phyloP scores from a whole-genome alignment of 92 coral and sea anemone genomes.

The Palythoa caribaeorum region DNA sequence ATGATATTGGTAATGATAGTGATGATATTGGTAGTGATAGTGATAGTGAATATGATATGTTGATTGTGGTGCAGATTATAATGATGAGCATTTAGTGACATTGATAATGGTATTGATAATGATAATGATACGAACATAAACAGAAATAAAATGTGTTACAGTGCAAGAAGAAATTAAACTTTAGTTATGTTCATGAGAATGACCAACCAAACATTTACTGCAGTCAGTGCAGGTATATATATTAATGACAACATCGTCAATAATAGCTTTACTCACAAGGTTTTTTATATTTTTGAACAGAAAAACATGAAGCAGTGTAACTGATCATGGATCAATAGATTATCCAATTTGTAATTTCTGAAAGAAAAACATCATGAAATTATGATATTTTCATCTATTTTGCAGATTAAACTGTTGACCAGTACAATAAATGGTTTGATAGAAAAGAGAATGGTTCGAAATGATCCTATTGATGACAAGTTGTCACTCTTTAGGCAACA shows the following conservation, averaged over 20 bases:
- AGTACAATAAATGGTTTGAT: constrained; percentile 89
- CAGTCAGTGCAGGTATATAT: no score
- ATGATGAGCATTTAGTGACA: neutral
- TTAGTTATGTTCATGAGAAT: no score
- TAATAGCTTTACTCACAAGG: no score
- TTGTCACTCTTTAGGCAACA: constrained; percentile 97
- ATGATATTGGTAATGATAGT: neutral
- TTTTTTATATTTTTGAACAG: no score
- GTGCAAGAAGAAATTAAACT: no score
- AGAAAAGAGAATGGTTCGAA: constrained; percentile 97
- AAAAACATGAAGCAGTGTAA: no score
- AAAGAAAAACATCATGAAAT: neutral
- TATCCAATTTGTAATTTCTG: neutral
- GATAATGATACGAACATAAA: no score
- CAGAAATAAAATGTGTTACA: no score
- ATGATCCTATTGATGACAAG: constrained; percentile 99
- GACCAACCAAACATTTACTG: no score
- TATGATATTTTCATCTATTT: neutral
- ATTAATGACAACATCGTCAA: no score
- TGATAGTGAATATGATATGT: neutral
- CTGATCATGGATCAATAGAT: no score
- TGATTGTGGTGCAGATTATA: neutral
- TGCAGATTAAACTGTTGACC: constrained; percentile 85
- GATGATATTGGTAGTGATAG: neutral
- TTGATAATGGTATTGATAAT: neutral